These are phyloP conservation scores for Bombyx mandarina DNA, from an alignment of 1,140 invertebrate genomes.

Conservation along the genomic window DNA sequence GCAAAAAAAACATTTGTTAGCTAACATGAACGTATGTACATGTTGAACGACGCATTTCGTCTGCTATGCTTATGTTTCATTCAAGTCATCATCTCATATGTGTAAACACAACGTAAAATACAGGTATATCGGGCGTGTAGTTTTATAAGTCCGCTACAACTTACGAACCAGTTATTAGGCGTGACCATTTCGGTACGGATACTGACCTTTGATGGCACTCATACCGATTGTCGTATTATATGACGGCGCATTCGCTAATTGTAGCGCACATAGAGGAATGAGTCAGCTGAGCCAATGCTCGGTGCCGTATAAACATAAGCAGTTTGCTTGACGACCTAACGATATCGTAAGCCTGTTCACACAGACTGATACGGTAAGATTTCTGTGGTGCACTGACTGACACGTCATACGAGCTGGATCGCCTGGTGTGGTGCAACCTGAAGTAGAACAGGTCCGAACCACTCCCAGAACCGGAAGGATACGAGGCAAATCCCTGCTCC, in stretches of 20 bases:
- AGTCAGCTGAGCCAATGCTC: conserved; percentile 48
- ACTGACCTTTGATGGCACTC: conserved; percentile 65
- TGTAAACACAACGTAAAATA: conserved; percentile 50
- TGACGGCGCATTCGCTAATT: conserved; percentile 58
- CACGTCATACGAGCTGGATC: conserved; percentile 47
- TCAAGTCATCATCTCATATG: background rate
- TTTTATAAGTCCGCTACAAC: conserved; percentile 62
- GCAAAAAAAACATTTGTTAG: background rate
- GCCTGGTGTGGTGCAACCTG: conserved; percentile 40
- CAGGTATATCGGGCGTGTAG: conserved; percentile 59
- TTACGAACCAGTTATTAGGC: conserved; percentile 70
- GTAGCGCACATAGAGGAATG: conserved; percentile 46
- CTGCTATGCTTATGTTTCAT: background rate
- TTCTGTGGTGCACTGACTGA: conserved; percentile 9
- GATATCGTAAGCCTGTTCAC: too few relatives aligned
- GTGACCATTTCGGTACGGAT: conserved; percentile 68
- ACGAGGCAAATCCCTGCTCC: conserved; percentile 69
- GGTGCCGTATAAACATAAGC: background rate
- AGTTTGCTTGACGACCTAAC: too few relatives aligned
- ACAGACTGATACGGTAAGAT: background rate
- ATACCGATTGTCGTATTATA: conserved; percentile 44
- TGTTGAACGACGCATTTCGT: too few relatives aligned
- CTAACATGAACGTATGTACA: background rate
- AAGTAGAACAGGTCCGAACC: conserved; percentile 66
- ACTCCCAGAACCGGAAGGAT: conserved; percentile 70